Base-by-base conservation (phyloP, 2,888 invertebrate genomes). In the Aricia artaxerxes region DNA sequence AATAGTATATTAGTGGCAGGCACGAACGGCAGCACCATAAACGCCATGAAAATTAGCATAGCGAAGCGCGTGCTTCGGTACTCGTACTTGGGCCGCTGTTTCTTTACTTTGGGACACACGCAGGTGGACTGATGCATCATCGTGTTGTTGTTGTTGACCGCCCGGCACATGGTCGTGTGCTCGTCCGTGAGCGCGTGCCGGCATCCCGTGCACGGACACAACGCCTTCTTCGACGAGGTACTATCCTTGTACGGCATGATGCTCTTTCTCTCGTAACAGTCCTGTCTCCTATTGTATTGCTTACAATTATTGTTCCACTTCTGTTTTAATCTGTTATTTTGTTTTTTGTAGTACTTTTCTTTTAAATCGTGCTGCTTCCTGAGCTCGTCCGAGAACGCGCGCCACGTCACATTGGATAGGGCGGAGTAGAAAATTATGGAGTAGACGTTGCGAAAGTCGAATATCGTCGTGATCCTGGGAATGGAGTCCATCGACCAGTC, bases 401-500 rank as follows among this genome's bases (percentile, higher is more conserved):
- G 87, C 90, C 91, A 92, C 31, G 90, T 91, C 64, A 92, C 91
- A 88, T 91, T 94, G 4, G 91, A 91, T 82, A 94, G 86, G 1
- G 94, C 87, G 4, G 93, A 92, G 91, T 99, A 99, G 88, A 99
- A 97, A 81, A 96, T 92, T 38, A 97, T 87, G 4, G 98, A 96
- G 82, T 96, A 95, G 79, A 97, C 88, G 90, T 98, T 98, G 82
- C 99, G 95, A 5, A 95, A 94, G 90, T 99, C 99, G 85, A 96
- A 94, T 31, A 98, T 84, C 49, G 96, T 95, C 77, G 96, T 96
- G 84, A 99, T 96, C 81, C 98, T 95, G 9, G 99, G 98, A 86
- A 99, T 96, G 1, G 99, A 97, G 85, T 99, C 98, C 99, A 99
- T 99, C 44, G 99, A 99, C 99, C 99, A 99, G 92, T 99, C 99